Evolutionary conservation across 1,140 invertebrate species (phyloP).

Genomic region (Coenobita brevimanus): DNA sequence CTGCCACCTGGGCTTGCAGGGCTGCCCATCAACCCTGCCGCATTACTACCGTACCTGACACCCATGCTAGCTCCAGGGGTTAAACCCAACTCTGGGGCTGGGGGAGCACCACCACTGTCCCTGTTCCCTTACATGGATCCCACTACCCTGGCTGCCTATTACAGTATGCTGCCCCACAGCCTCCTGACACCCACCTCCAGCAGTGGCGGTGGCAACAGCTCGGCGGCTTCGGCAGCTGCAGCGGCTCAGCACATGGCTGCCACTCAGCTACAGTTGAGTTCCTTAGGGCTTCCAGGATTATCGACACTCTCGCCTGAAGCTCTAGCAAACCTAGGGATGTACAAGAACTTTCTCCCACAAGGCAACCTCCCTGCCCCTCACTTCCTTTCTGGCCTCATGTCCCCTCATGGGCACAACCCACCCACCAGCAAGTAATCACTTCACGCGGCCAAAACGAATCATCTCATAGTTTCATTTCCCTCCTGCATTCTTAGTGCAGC

Average conservation of each 20-base stretch:
- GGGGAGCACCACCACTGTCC: conserved; percentile 54
- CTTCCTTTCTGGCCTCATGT: conserved; percentile 69
- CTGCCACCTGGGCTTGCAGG: conserved; percentile 62
- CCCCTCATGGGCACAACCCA: conserved; percentile 58
- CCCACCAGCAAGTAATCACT: conserved; percentile 58
- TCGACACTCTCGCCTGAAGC: conserved; percentile 63
- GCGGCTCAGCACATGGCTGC: conserved; percentile 58
- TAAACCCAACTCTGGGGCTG: conserved; percentile 55
- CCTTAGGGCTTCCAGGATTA: conserved; percentile 59
- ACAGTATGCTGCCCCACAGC: conserved; percentile 62
- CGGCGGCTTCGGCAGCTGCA: conserved; percentile 26
- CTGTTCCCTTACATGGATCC: conserved; percentile 68
- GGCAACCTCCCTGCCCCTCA: conserved; percentile 66
- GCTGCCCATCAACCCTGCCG: conserved; percentile 43
- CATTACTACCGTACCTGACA: conserved; percentile 59
- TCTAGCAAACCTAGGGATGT: conserved; percentile 67
- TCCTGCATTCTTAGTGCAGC: too few species aligned
- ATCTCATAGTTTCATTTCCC: conserved; percentile 25
- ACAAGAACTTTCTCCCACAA: conserved; percentile 68
- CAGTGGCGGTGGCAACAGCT: conserved; percentile 32
- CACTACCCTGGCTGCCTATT: conserved; percentile 61
- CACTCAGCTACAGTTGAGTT: conserved; percentile 67
- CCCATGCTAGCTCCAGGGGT: conserved; percentile 56
- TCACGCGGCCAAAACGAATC: conserved; percentile 33
- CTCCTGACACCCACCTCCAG: conserved; percentile 55